Evolutionary conservation across 2,888 invertebrate genomes (phyloP).

Genomic region (Sclerodermus sp.): DNA sequence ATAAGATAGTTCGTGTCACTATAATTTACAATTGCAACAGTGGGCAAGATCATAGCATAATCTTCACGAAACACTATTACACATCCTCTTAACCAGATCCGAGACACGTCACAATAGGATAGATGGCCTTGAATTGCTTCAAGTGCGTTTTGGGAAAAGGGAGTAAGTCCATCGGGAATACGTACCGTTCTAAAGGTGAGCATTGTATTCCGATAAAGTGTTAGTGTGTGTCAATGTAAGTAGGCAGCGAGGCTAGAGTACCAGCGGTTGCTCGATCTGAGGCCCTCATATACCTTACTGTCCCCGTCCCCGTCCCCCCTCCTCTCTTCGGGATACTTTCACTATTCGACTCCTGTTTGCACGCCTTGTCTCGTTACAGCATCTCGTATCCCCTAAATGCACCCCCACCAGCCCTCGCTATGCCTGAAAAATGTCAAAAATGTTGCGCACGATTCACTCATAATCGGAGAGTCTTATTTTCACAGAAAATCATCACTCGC

Average conservation of each 20-base stretch:
- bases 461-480: no score
- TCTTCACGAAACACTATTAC: no score
- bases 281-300: conserved; percentile 58
- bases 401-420: conserved; percentile 21
- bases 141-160: no score
- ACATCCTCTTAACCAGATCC: no score
- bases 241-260: conserved; percentile 55
- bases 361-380: conserved; percentile 36
- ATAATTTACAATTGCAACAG: no score
- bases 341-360: conserved; percentile 46
- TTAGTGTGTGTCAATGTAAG: conserved; percentile 44
- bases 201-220: conserved; percentile 42
- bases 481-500: no score
- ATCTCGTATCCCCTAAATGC: conserved; percentile 43
- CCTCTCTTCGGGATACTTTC: conserved; percentile 48
- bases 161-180: conserved; percentile 23
- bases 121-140: no score
- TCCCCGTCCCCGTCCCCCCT: conserved; percentile 38
- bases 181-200: conserved; percentile 50
- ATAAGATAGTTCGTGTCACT: no score
- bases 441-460: no score
- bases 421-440: no score
- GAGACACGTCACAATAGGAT: no score
- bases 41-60: no score
- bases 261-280: conserved; percentile 49